Percentiles rank a stretch among this genome's conserved stretches.
These are phyloP conservation scores for Drosophila simulans DNA, from an alignment of 1,140 invertebrate species.

Conservation along the genomic window DNA sequence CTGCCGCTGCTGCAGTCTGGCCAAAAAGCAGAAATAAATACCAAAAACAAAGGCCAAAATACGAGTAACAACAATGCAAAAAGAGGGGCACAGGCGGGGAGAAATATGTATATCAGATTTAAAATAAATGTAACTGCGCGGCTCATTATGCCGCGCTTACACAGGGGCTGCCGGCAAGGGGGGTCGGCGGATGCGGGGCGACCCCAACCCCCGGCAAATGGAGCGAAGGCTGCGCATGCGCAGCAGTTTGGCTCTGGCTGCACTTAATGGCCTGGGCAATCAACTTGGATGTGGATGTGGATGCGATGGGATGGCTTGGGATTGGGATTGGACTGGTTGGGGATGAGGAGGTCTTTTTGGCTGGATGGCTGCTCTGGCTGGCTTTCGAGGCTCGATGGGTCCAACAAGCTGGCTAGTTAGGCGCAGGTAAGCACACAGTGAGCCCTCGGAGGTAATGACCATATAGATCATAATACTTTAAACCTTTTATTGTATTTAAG, in stretches of 20 bases:
- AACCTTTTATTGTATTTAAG: background rate
- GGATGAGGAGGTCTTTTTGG: conserved; percentile 4
- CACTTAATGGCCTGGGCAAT: conserved; percentile 81
- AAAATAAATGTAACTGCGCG: conserved; percentile 83
- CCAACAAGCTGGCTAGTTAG: conserved; percentile 73
- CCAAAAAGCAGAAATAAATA: conserved; percentile 42
- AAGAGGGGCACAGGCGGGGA: conserved; percentile 48
- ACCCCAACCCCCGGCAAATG: conserved; percentile 39
- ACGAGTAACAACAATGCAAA: conserved; percentile 52
- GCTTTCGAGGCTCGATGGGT: conserved; percentile 45
- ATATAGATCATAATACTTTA: too few species aligned
- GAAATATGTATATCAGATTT: conserved; percentile 84
- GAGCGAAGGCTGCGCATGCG: conserved; percentile 69
- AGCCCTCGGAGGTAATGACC: background rate
- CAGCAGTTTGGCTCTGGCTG: conserved; percentile 72
- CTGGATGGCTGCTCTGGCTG: conserved; percentile 16
- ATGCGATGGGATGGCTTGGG: conserved; percentile 33
- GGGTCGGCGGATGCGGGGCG: conserved; percentile 1
- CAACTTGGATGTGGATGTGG: conserved; percentile 53
- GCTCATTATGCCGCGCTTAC: conserved; percentile 81
- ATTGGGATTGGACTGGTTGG: conserved; percentile 18
- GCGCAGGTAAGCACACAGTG: conserved; percentile 50
- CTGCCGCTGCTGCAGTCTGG: conserved; percentile 58
- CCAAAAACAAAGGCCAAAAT: conserved; percentile 60
- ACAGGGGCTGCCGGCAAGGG: conserved; percentile 31